Evolutionary conservation across 2,113 vertebrate genomes (phyloP).

Genomic region (Lichenostomus cassidix): DNA sequence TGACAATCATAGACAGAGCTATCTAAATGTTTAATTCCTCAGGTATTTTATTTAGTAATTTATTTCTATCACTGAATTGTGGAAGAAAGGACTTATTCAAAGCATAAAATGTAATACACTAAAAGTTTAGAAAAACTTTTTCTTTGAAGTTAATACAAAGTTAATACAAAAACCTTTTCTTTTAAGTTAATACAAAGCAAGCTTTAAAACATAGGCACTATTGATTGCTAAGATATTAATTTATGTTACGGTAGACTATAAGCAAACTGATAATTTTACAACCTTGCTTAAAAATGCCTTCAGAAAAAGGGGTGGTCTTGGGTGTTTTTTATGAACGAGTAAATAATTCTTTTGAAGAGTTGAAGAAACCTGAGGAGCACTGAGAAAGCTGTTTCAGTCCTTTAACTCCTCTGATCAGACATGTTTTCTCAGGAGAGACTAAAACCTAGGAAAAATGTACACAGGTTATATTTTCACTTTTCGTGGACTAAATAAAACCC

Average conservation of each 20-base stretch:
- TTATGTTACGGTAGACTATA: background rate
- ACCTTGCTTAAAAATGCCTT: background rate
- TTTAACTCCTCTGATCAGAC: background rate
- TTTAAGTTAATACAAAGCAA: background rate
- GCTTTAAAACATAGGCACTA: background rate
- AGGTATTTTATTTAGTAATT: background rate
- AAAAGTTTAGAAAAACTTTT: background rate
- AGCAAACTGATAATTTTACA: background rate
- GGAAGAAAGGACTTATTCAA: background rate
- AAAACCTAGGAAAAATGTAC: background rate
- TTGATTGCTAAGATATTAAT: background rate
- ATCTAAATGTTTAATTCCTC: background rate
- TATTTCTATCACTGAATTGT: background rate
- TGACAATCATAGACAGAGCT: background rate
- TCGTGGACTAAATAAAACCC: background rate
- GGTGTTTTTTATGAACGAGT: background rate
- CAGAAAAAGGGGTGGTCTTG: background rate
- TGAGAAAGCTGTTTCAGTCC: background rate
- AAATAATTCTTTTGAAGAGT: background rate
- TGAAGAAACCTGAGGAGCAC: background rate
- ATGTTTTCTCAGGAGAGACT: background rate
- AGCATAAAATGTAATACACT: background rate
- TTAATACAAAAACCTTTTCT: background rate
- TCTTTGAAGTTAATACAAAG: background rate
- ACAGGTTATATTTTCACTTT: background rate